Evolutionary conservation across 2,888 invertebrate genomes (phyloP).

Genomic region (Polydesmus complanatus): DNA sequence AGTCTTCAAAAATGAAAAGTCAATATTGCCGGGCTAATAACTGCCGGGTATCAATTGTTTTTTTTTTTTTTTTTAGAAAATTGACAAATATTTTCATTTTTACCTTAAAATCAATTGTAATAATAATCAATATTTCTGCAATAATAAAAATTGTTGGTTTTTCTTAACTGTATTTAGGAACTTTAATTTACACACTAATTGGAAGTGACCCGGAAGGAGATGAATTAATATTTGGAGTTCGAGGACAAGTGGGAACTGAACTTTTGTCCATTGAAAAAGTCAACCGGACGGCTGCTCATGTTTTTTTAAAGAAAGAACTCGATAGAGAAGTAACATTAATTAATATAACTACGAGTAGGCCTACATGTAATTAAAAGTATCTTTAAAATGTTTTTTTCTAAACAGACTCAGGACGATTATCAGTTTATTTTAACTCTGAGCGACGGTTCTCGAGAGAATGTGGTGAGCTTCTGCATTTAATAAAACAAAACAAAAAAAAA

Average conservation of each 20-base stretch:
- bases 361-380: background rate
- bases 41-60: too few species aligned
- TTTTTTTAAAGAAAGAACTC: conserved; percentile 73
- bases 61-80: too few species aligned
- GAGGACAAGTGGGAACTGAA: conserved; percentile 57
- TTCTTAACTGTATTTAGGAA: too few species aligned
- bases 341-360: too few species aligned
- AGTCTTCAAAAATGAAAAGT: too few species aligned
- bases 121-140: too few species aligned
- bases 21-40: too few species aligned
- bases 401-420: conserved; percentile 78
- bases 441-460: conserved; percentile 71
- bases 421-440: conserved; percentile 74
- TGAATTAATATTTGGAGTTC: conserved; percentile 62
- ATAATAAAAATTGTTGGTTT: too few species aligned
- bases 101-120: too few species aligned
- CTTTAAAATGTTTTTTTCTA: conserved; percentile 25
- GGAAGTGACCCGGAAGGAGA: conserved; percentile 80
- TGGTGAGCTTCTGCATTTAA: background rate
- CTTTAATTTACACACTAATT: conserved; percentile 62
- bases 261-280: conserved; percentile 69
- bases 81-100: too few species aligned
- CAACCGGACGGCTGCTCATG: conserved; percentile 66
- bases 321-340: conserved; percentile 61
- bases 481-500: background rate